These are phyloP conservation scores for Bombus ignitus DNA, from an alignment of 1,140 invertebrate species.

Conservation along the genomic window DNA sequence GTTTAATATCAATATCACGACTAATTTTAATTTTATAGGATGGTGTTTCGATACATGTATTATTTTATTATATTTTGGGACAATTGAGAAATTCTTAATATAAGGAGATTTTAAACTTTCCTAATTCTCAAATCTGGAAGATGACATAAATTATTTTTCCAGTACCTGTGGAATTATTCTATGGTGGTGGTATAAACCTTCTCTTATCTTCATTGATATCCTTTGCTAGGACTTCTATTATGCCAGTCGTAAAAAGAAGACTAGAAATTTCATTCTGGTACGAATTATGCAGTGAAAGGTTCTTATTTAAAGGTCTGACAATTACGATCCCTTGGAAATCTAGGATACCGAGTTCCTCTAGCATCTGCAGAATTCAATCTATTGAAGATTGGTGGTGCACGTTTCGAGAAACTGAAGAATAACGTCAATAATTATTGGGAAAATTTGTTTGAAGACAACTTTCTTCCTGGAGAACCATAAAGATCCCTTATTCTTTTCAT, in stretches of 20 bases:
- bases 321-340: constrained; percentile 24
- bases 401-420: neutral
- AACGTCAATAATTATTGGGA: neutral
- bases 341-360: neutral
- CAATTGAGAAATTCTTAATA: neutral
- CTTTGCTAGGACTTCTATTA: neutral
- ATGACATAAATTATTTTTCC: neutral
- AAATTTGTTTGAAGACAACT: too few relatives aligned
- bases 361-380: neutral
- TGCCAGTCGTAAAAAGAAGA: constrained; percentile 35
- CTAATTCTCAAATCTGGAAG: neutral
- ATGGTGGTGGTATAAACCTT: neutral
- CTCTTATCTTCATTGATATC: neutral
- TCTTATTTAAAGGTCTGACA: constrained; percentile 28
- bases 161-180: neutral
- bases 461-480: too few relatives aligned
- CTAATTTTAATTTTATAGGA: neutral
- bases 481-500: neutral
- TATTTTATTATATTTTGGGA: neutral
- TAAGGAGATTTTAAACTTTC: neutral
- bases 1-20: neutral
- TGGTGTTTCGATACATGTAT: neutral
- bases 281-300: neutral
- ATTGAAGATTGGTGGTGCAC: neutral
- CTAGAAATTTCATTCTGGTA: constrained; percentile 53